Base-by-base conservation (phyloP, 1,140 invertebrate genomes). In the Metopolophium dirhodum region DNA sequence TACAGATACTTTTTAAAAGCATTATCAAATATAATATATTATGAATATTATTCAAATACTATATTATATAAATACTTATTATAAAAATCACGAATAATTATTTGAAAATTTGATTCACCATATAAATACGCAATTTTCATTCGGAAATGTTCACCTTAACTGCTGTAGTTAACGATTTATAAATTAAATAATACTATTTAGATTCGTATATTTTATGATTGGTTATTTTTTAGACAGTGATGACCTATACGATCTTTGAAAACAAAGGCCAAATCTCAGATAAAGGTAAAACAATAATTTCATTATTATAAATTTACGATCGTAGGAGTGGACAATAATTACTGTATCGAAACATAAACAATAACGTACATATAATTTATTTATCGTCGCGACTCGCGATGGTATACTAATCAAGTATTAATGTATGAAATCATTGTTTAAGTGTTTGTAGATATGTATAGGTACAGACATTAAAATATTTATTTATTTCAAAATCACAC, bases 201-300 rank as follows among this genome's bases (percentile, higher is more conserved):
- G 61, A 77, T 77, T 77, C 61, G 61, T 77, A 30, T 14, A n/a
- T 77, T n/a, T 77, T 77, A 77, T 77, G 30, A 77, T 68, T n/a
- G 61, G 61, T n/a, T 77, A 77, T 77, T 77, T 77, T n/a, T 77
- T 77, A n/a, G 30, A n/a, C 61, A 77, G n/a, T n/a, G 61, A n/a
- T 18, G n/a, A 77, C 61, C 14, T 77, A 30, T 1, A n/a, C 30
- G 30, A n/a, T 18, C n/a, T 18, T 77, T 14, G 30, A 77, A 77
- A 77, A 77, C n/a, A 77, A 77, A 77, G 61, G 30, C 30, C 61
- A 18, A 77, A 77, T 68, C 61, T 30, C 9, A 61, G 57, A 61
- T 61, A 30, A 61, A 61, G 26, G 26, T 26, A 30, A 23, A n/a
- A 68, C 26, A 68, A n/a, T 68, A 68, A n/a, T 57, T 57, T n/a